A percentile compares a stretch with the other conserved stretches of the same genome.
phyloP scores from a whole-genome alignment of 1,140 invertebrate genomes.

The Neomicropteryx cornuta region DNA sequence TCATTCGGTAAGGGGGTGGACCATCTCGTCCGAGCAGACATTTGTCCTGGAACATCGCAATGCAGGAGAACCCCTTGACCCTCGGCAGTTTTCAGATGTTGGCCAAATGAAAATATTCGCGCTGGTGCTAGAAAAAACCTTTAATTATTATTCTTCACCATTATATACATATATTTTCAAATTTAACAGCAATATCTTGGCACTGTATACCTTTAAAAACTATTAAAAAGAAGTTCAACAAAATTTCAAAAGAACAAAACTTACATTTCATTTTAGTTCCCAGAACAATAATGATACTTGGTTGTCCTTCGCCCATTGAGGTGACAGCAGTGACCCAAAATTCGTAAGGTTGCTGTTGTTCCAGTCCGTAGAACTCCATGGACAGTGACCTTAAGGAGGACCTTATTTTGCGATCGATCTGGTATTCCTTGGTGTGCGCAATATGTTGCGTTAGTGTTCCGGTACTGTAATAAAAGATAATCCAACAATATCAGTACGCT shows the following conservation, averaged over 20 bases:
- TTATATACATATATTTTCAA: background rate
- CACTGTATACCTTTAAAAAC: background rate
- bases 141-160: background rate
- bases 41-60: too few species aligned
- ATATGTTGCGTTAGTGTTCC: conserved; percentile 1
- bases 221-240: background rate
- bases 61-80: too few species aligned
- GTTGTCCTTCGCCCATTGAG: conserved; percentile 56
- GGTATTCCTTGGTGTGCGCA: conserved; percentile 16
- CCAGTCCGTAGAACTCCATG: conserved; percentile 25
- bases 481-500: conserved; percentile 19
- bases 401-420: too few species aligned
- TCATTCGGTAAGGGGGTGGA: too few species aligned
- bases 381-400: conserved; percentile 15
- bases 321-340: conserved; percentile 78
- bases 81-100: too few species aligned
- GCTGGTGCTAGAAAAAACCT: conserved; percentile 3
- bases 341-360: conserved; percentile 53
- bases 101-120: too few species aligned
- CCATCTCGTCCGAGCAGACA: too few species aligned
- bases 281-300: conserved; percentile 43
- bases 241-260: conserved; percentile 6
- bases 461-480: background rate
- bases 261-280: conserved; percentile 50
- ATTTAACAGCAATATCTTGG: background rate